Base-by-base conservation (phyloP, 2,113 vertebrate genomes). In the Heterocephalus glaber region DNA sequence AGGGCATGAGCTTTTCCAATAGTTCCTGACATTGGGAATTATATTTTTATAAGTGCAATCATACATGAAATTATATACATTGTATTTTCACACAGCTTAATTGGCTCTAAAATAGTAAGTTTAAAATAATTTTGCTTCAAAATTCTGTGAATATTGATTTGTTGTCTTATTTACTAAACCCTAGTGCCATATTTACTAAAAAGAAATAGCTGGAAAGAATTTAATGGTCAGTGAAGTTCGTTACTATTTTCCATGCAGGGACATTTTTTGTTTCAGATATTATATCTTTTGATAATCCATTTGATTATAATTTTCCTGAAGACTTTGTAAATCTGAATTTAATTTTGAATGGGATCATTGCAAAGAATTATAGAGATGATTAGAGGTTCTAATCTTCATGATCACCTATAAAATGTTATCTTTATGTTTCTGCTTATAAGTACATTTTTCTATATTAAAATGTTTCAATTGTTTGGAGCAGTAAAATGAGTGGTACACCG, bases 291-390 rank as follows among this genome's bases (percentile, higher is more conserved):
- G n/a, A n/a, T n/a, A n/a, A n/a, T n/a, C n/a, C n/a, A n/a, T n/a
- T n/a, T n/a, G n/a, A n/a, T 87, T 26, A 38, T 94, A 35, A 58
- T 94, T 95, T 87, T 87, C 80, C 30, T 89, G 65, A 96, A 96
- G 70, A 92, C 24, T 94, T 28, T 89, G 33, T 95, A 93, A 95
- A 87, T 60, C 10, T 41, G 94, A 56, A 94, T 52, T 61, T 86
- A 91, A 72, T 95, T 95, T 86, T 92, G 58, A 74, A 70, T 79
- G 63, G 17, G 54, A 89, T 63, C 1, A 11, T 61, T 92, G 87
- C 66, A 84, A 86, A 95, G 47, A 93, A 81, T 88, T 2, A 58
- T 26, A 80, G 52, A 92, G 58, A 91, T 47, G 81, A n/a, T n/a
- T n/a, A n/a, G 72, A 70, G 86, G 41, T 89, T 92, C 38, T 95